Base-by-base conservation (phyloP, 2,113 vertebrate genomes). In the Xiphophorus couchianus region DNA sequence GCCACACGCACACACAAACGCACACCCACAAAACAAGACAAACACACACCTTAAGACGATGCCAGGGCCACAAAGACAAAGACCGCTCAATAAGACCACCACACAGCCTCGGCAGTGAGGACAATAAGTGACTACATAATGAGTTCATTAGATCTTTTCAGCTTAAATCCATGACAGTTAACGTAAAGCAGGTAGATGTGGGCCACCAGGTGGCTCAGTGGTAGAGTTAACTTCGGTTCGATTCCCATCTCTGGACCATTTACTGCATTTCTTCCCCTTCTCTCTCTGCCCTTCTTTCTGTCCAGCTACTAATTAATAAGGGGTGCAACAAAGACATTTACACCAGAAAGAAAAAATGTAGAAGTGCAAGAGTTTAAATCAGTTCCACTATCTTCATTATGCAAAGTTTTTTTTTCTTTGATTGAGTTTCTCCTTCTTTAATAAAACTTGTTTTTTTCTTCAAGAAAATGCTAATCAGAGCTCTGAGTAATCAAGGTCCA, bases 61-160 rank as follows among this genome's bases (percentile, higher is more conserved):
- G 83, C 74, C 83, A 89, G 68, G n/a, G 70, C 72, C 84, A 78
- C 76, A 72, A 70, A 85, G 78, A 86, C 33, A 82, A 71, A 66
- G 69, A 73, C 71, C 67, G 69, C 76, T 78, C 80, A 91, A 84
- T 84, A 74, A 84, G 77, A 85, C 86, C 85, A 89, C 85, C 86
- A 62, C 64, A 42, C 66, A 75, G 70, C 61, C 73, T 80, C 67
- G 73, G 63, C 80, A 51, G 35, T 74, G 44, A 82, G 76, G 29
- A 81, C 78, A 86, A 81, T 86, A 77, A 84, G 79, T 64, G 75
- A 81, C 76, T 86, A 39, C 85, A 83, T 85, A 76, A 82, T 85
- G 74, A 88, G 82, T 71, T 84, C 70, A 74, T 78, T 27, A 78
- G 42, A 39, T 62, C 30, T 37, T 75, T 81, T 84, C 17, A 63